Evolutionary conservation across 2,888 invertebrate genomes (phyloP).

Genomic region (Acanthococcus lagerstroemiae): DNA sequence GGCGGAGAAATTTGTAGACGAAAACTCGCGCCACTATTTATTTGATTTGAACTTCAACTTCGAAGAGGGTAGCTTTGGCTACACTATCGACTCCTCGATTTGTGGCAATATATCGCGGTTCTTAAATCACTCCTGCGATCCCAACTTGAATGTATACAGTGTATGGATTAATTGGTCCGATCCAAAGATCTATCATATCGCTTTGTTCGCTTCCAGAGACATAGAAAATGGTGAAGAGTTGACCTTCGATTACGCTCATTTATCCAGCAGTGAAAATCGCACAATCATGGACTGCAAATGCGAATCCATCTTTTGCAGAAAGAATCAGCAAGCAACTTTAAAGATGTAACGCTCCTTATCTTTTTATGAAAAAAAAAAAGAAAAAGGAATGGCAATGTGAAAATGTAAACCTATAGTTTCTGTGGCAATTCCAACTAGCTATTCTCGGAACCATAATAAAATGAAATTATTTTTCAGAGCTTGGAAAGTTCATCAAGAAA

Average conservation of each 20-base stretch:
- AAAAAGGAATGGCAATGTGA: too few species aligned
- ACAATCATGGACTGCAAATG: neutral
- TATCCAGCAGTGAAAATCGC: neutral
- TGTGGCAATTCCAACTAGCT: too few species aligned
- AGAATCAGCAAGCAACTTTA: neutral
- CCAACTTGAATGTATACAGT: constrained; percentile 81
- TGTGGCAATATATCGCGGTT: constrained; percentile 89
- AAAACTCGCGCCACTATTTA: constrained; percentile 49
- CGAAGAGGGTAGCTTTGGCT: constrained; percentile 52
- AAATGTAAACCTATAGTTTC: too few species aligned
- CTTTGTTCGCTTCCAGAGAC: constrained; percentile 70
- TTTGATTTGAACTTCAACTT: constrained; percentile 90
- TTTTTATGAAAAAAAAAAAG: too few species aligned
- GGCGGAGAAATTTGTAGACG: constrained; percentile 42
- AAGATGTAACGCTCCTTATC: too few species aligned
- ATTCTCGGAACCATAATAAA: too few species aligned
- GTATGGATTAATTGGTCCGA: constrained; percentile 89
- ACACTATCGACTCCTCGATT: constrained; percentile 78
- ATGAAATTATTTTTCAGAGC: too few species aligned
- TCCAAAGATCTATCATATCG: constrained; percentile 75
- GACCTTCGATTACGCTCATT: constrained; percentile 67
- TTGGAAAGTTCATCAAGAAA: too few species aligned
- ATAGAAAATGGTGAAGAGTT: constrained; percentile 78
- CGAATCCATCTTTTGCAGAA: neutral
- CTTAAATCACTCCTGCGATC: constrained; percentile 92